A percentile compares a stretch with the other conserved stretches of the same genome.
phyloP scores from a whole-genome alignment of 2,888 invertebrate species.

The Pocota personata region DNA sequence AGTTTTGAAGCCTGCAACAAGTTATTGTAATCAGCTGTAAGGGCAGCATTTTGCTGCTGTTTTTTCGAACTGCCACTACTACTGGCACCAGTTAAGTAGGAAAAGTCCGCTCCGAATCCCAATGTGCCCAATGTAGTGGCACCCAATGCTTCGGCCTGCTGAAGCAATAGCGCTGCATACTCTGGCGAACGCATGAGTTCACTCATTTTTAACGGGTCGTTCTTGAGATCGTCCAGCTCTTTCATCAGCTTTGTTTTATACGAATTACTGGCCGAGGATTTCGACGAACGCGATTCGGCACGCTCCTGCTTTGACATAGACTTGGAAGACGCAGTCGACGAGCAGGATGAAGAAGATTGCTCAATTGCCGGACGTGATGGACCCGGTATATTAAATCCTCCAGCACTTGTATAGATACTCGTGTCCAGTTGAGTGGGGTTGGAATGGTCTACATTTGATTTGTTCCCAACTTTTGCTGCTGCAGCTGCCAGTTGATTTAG shows the following conservation, averaged over 20 bases:
- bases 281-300: conserved; percentile 79
- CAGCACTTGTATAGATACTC: conserved; percentile 49
- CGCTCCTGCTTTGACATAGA: conserved; percentile 76
- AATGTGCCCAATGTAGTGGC: conserved; percentile 81
- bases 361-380: conserved; percentile 55
- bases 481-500: conserved; percentile 81
- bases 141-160: conserved; percentile 82
- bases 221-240: conserved; percentile 82
- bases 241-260: conserved; percentile 82
- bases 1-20: conserved; percentile 81
- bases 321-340: conserved; percentile 78
- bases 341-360: conserved; percentile 63
- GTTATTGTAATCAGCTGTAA: conserved; percentile 81
- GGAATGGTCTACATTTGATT: conserved; percentile 76
- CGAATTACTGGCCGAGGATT: conserved; percentile 80
- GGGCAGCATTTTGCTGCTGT: conserved; percentile 74
- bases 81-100: conserved; percentile 79
- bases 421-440: conserved; percentile 41
- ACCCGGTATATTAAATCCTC: conserved; percentile 62
- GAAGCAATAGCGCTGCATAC: conserved; percentile 81
- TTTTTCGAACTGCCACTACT: conserved; percentile 73
- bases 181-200: conserved; percentile 82
- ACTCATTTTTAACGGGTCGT: conserved; percentile 82
- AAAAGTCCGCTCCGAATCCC: conserved; percentile 81
- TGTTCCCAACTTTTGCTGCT: conserved; percentile 80